phyloP scores from a whole-genome alignment of 2,113 vertebrate species.

The Callorhinus ursinus region DNA sequence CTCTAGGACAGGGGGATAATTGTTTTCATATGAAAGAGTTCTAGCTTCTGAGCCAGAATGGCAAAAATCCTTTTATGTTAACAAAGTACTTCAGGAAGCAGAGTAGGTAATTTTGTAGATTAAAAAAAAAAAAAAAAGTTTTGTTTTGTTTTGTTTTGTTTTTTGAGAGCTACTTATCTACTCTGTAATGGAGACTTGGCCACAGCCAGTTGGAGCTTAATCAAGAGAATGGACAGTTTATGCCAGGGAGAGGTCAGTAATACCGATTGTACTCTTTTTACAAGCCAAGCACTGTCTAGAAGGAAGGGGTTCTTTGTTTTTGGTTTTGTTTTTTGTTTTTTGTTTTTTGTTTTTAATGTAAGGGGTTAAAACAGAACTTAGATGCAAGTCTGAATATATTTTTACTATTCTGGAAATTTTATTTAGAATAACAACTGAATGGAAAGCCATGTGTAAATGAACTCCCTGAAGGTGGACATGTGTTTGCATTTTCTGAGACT shows the following conservation, averaged over 20 bases:
- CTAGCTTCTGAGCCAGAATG: neutral
- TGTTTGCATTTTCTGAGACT: neutral
- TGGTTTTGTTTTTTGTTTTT: no score
- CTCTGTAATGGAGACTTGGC: neutral
- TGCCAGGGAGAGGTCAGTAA: neutral
- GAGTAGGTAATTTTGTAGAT: neutral
- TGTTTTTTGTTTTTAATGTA: neutral
- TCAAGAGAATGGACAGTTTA: neutral
- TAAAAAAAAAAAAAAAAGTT: neutral
- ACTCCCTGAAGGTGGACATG: neutral
- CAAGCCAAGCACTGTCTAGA: neutral
- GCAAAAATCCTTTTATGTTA: conserved; percentile 37
- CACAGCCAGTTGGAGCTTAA: neutral
- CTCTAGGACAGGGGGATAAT: neutral
- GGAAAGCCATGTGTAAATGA: neutral
- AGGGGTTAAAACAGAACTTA: neutral
- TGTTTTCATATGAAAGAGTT: conserved; percentile 22
- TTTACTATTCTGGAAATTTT: neutral
- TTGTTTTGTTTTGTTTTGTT: neutral
- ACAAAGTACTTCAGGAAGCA: conserved; percentile 39
- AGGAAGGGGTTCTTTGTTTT: neutral
- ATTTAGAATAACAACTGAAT: neutral
- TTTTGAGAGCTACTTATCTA: neutral
- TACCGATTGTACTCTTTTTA: neutral
- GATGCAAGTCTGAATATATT: neutral